Conservation (phyloP, 2,113 vertebrate species). For the Oxyura jamaicensis region DNA sequence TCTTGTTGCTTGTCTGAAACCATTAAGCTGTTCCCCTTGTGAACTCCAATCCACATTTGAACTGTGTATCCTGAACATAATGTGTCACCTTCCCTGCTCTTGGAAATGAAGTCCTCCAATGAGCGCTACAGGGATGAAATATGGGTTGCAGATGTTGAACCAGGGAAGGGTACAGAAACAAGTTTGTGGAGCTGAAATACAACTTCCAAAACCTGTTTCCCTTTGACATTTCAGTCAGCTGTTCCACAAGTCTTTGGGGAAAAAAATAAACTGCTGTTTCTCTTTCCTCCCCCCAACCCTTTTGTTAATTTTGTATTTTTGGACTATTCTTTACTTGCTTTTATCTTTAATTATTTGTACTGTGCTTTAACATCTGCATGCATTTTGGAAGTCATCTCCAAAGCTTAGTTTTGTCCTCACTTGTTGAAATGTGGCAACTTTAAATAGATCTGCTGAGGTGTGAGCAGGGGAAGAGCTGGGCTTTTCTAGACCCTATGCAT, state of each 20-base stretch:
- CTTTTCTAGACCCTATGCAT: background rate
- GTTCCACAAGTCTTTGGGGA: slow-evolving; percentile 51
- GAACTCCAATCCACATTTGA: slow-evolving; percentile 34
- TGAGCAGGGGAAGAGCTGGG: background rate
- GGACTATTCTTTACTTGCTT: slow-evolving; percentile 41
- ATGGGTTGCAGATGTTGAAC: slow-evolving; percentile 63
- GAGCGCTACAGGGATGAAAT: slow-evolving; percentile 35
- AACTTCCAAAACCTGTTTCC: slow-evolving; percentile 58
- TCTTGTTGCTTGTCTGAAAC: slow-evolving; percentile 1
- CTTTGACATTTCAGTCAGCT: slow-evolving; percentile 71
- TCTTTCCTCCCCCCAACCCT: background rate
- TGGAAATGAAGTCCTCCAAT: slow-evolving; percentile 30
- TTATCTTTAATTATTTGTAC: slow-evolving; percentile 62
- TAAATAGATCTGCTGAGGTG: background rate
- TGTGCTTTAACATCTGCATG: slow-evolving; percentile 55
- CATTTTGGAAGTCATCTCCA: slow-evolving; percentile 28
- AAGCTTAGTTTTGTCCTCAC: background rate
- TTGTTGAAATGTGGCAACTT: background rate
- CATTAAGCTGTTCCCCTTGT: background rate
- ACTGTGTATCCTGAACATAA: background rate
- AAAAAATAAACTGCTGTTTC: background rate
- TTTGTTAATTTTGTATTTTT: slow-evolving; percentile 37
- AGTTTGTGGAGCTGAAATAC: slow-evolving; percentile 11
- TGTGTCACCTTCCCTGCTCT: slow-evolving; percentile 47
- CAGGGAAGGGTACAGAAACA: slow-evolving; percentile 48